These are phyloP conservation scores for Bombus haemorrhoidalis DNA, from an alignment of 1,140 invertebrate species.

Conservation along the genomic window DNA sequence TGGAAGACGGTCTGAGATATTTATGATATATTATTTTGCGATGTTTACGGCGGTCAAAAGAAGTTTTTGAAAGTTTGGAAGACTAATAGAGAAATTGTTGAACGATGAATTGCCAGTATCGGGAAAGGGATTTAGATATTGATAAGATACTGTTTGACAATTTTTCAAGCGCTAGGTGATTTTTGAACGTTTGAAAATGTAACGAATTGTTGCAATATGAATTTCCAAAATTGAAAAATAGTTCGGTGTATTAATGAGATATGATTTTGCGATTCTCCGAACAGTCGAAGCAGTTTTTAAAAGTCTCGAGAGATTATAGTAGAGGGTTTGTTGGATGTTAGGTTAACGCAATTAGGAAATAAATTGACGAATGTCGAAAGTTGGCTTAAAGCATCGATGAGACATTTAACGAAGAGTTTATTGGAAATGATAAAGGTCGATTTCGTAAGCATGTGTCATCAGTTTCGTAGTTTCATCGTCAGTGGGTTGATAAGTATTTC, in stretches of 20 bases:
- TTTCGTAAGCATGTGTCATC: neutral
- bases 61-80: neutral
- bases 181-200: too few species aligned
- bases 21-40: neutral
- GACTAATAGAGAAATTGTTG: neutral
- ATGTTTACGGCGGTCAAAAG: neutral
- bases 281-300: neutral
- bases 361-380: neutral
- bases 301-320: neutral
- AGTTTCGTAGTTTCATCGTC: neutral
- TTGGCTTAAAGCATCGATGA: neutral
- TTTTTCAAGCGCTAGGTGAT: too few species aligned
- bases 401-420: neutral
- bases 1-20: neutral
- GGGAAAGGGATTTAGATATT: too few species aligned
- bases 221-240: too few species aligned
- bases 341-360: neutral
- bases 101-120: too few species aligned
- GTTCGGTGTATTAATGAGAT: too few species aligned
- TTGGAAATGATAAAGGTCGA: neutral
- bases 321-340: too few species aligned
- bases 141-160: too few species aligned
- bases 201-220: too few species aligned
- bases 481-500: neutral
- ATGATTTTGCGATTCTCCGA: too few species aligned